A percentile compares a stretch with the other conserved stretches of the same genome.
phyloP scores from a whole-genome alignment of 1,140 invertebrate genomes.

The Drosophila novamexicana region DNA sequence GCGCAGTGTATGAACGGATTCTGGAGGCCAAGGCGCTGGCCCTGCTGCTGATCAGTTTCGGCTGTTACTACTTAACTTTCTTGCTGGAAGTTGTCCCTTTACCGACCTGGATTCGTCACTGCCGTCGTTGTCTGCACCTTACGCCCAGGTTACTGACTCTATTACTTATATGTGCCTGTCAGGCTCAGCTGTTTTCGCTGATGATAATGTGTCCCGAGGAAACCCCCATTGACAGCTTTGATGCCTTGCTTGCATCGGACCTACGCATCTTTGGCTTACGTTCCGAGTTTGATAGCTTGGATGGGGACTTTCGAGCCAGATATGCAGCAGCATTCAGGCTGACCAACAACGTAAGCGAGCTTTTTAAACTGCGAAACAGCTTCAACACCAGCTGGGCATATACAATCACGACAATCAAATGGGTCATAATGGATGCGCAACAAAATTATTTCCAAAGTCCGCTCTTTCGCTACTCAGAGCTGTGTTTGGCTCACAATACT shows the following conservation, averaged over 20 bases:
- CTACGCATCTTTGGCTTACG: constrained; percentile 51
- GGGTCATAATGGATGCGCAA: constrained; percentile 41
- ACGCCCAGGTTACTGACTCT: constrained; percentile 5
- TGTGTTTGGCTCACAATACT: constrained; percentile 23
- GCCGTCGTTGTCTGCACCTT: neutral
- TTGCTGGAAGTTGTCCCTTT: neutral
- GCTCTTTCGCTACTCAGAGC: constrained; percentile 46
- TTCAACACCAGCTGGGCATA: constrained; percentile 70
- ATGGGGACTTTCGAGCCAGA: constrained; percentile 47
- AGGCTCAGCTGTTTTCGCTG: constrained; percentile 47
- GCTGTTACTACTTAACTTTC: neutral
- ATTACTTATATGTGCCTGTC: constrained; percentile 20
- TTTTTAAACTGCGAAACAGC: constrained; percentile 37
- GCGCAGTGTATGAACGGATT: constrained; percentile 21
- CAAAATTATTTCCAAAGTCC: constrained; percentile 54
- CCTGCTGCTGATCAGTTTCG: constrained; percentile 10
- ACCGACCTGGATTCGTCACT: neutral
- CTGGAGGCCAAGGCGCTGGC: constrained; percentile 2
- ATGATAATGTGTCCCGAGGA: constrained; percentile 27
- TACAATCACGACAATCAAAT: constrained; percentile 48
- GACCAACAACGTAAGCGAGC: constrained; percentile 24
- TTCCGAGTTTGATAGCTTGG: constrained; percentile 43
- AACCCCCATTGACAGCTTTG: constrained; percentile 45
- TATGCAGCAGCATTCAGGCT: constrained; percentile 57
- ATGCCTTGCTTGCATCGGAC: constrained; percentile 42